phyloP scores from a whole-genome alignment of 2,888 invertebrate species.

The Crematogaster levior region DNA sequence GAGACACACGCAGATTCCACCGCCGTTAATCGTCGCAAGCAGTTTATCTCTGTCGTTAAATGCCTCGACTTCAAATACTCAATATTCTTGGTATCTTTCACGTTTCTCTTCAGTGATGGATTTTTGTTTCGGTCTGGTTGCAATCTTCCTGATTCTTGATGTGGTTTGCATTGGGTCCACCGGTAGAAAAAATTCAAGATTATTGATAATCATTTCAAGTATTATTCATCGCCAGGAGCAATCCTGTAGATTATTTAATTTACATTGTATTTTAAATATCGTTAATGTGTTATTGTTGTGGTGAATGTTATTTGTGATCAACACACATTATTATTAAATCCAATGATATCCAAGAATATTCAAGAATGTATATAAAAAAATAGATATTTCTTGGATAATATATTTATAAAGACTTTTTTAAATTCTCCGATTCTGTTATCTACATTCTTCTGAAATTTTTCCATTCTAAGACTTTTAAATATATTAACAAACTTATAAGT shows the following conservation, averaged over 20 bases:
- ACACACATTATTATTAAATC: not conserved
- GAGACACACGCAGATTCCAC: conserved; percentile 64
- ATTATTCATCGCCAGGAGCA: not conserved
- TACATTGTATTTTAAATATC: not conserved
- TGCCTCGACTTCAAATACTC: conserved; percentile 7
- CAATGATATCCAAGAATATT: not conserved
- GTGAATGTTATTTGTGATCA: not conserved
- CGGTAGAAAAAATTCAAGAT: conserved; percentile 39
- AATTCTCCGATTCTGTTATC: not conserved
- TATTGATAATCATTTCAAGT: not conserved
- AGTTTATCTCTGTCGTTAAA: conserved; percentile 15
- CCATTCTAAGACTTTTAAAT: not conserved
- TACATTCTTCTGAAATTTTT: not conserved
- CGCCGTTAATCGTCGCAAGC: conserved; percentile 67
- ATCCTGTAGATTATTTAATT: not conserved
- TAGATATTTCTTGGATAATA: not conserved
- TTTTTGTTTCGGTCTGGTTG: conserved; percentile 26
- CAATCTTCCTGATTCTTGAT: conserved; percentile 42
- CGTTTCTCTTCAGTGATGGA: conserved; percentile 49
- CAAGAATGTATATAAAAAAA: not conserved
- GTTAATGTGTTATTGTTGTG: not conserved
- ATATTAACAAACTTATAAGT: not conserved
- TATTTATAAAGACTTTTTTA: not conserved
- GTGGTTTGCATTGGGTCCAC: not conserved
- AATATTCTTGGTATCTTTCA: not conserved